Base-by-base conservation (phyloP, 2,797 vertebrate species). In the Etheostoma perlongum region DNA sequence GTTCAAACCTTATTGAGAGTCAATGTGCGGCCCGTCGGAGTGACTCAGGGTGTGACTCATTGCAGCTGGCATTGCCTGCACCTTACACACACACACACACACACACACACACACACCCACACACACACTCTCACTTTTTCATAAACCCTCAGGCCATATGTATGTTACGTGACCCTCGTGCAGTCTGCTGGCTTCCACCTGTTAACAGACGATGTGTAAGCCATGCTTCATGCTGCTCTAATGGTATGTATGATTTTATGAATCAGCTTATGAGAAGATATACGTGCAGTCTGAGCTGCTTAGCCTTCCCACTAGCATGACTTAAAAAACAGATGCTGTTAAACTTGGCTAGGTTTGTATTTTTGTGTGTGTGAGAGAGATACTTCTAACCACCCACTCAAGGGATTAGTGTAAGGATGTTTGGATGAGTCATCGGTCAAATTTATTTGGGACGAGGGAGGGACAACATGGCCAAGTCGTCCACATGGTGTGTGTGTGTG, bases 1-100 rank as follows among this genome's bases (percentile, higher is more conserved):
- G 77, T 55, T 89, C 74, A 83, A 68, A 76, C 74, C 79, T 86
- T 76, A 89, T 87, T 89, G 83, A 81, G 79, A 89, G 82, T 89
- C 78, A 16, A 74, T 21, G 61, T 77, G 82, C 63, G 0, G 85
- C 71, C 81, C 78, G 74, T 75, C 12, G 3, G 58, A 82, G 79
- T 91, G 92, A 93, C 82, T 92, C 86, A 90, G 88, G 87, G 76
- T 82, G 85, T 93, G 93, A 94, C 88, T 94, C 94, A 94, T 47
- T 77, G 79, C 77, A 77, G 79, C 81, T 88, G 84, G 80, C 78
- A 72, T 47, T 64, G 71, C 78, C 83, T 85, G 79, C 83, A 80
- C 82, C 77, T 88, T 67, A 55, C 25, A 23, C 63, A 63, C 61
- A 30, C 59, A 36, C 33, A 36, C 8, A 36, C 8, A 36, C 33